Percentiles rank a stretch among this genome's conserved stretches.
Evolutionary conservation across 2,888 invertebrate genomes (phyloP).

Genomic region (Sesamia inferens): DNA sequence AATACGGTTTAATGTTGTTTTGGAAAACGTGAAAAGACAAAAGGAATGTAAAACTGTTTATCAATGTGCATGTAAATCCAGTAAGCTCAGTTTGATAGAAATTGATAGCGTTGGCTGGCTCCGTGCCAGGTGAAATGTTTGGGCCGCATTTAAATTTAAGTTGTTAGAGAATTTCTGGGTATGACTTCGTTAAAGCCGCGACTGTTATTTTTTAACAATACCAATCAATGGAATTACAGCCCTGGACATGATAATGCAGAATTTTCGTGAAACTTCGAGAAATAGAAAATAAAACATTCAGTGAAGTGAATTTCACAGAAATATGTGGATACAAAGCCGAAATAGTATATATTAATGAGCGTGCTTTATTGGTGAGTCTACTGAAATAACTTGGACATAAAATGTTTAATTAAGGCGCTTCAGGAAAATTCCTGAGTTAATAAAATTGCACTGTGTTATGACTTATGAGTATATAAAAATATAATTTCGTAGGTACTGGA

Average conservation of each 20-base stretch:
- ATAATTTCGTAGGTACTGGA: background rate
- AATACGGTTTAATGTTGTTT: constrained; percentile 45
- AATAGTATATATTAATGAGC: constrained; percentile 36
- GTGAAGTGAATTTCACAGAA: constrained; percentile 11
- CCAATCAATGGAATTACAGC: constrained; percentile 39
- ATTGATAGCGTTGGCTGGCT: constrained; percentile 82
- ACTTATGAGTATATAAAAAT: background rate
- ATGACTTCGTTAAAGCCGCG: constrained; percentile 56
- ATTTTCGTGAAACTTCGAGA: constrained; percentile 7
- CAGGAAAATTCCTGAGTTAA: background rate
- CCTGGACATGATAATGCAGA: constrained; percentile 15
- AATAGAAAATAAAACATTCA: background rate
- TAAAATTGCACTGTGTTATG: background rate
- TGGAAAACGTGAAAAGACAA: constrained; percentile 59
- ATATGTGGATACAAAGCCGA: constrained; percentile 31
- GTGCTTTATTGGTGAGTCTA: constrained; percentile 17
- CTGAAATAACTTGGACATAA: background rate
- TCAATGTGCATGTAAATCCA: constrained; percentile 70
- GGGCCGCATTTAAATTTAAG: constrained; percentile 84
- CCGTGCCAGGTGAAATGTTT: constrained; percentile 79
- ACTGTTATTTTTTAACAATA: constrained; percentile 53
- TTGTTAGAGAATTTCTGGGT: constrained; percentile 74
- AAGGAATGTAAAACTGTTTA: constrained; percentile 71
- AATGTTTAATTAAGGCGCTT: constrained; percentile 1
- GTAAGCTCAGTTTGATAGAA: constrained; percentile 81